Percentiles rank a stretch among this genome's conserved stretches.
phyloP scores from a whole-genome alignment of 2,797 vertebrate genomes.

The Hippopotamyrus pictus region DNA sequence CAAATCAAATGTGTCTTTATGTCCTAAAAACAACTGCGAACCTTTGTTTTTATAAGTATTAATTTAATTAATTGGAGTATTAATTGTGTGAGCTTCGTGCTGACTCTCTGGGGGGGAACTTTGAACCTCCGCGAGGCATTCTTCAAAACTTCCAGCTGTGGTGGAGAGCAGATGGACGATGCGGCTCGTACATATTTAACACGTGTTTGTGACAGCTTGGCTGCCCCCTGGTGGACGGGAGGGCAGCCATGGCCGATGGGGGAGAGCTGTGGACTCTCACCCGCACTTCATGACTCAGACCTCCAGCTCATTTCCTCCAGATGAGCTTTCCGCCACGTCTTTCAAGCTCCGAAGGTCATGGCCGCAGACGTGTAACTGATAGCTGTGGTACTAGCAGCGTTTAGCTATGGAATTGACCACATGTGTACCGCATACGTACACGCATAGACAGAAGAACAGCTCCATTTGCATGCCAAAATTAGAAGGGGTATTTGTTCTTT shows the following conservation, averaged over 20 bases:
- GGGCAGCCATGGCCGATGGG: neutral
- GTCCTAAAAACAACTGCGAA: neutral
- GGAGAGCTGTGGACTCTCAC: neutral
- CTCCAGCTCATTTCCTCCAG: neutral
- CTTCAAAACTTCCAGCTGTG: constrained; percentile 29
- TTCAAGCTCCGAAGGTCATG: neutral
- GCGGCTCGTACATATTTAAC: neutral
- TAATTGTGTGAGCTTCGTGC: constrained; percentile 21
- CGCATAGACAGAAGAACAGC: neutral
- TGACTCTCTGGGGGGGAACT: constrained; percentile 14
- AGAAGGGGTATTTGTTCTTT: neutral
- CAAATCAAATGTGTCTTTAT: neutral
- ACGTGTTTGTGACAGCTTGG: neutral
- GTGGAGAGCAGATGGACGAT: neutral
- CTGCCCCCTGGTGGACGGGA: neutral
- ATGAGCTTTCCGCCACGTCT: neutral
- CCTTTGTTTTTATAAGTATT: neutral
- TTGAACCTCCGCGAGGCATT: constrained; percentile 15
- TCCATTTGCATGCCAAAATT: neutral
- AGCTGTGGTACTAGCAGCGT: neutral
- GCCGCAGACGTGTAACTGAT: neutral
- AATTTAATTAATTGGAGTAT: neutral
- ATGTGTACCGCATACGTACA: neutral
- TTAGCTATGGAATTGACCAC: neutral
- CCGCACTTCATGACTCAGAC: neutral